Conservation (phyloP, 2,113 vertebrate genomes). For the Dipodomys merriami region DNA sequence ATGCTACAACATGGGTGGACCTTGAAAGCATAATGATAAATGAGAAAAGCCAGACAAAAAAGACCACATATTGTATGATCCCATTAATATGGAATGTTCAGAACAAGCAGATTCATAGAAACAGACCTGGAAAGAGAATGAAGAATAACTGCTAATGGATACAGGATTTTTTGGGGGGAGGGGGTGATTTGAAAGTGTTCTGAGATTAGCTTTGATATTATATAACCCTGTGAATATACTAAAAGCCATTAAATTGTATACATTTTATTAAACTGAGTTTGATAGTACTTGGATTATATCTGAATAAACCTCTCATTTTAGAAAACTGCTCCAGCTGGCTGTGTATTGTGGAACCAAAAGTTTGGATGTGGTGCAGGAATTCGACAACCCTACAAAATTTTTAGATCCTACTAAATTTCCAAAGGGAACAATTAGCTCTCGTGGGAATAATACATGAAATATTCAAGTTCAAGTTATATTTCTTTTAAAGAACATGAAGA, state of each 20-base stretch:
- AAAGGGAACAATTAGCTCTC: slow-evolving; percentile 36
- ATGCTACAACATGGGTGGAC: not conserved
- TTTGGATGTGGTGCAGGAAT: not conserved
- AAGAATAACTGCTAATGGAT: not conserved
- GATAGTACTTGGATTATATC: not conserved
- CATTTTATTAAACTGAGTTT: slow-evolving; percentile 22
- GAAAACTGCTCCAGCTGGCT: not conserved
- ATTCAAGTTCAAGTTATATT: not conserved
- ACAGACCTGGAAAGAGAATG: not conserved
- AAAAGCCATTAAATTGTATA: not conserved
- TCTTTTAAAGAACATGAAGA: slow-evolving; percentile 22
- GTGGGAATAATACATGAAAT: not conserved
- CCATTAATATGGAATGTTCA: not conserved
- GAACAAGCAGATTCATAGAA: slow-evolving; percentile 28
- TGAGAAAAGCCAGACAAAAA: too few relatives aligned
- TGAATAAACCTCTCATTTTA: slow-evolving; percentile 34
- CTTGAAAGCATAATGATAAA: not conserved
- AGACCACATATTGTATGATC: too few relatives aligned
- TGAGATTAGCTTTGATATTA: slow-evolving; percentile 24
- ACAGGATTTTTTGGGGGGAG: not conserved
- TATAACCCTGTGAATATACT: not conserved
- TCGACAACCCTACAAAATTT: not conserved
- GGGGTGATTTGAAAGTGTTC: not conserved
- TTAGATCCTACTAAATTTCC: slow-evolving; percentile 16
- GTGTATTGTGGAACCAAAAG: not conserved